phyloP scores from a whole-genome alignment of 2,113 vertebrate genomes.

The Laterallus jamaicensis region DNA sequence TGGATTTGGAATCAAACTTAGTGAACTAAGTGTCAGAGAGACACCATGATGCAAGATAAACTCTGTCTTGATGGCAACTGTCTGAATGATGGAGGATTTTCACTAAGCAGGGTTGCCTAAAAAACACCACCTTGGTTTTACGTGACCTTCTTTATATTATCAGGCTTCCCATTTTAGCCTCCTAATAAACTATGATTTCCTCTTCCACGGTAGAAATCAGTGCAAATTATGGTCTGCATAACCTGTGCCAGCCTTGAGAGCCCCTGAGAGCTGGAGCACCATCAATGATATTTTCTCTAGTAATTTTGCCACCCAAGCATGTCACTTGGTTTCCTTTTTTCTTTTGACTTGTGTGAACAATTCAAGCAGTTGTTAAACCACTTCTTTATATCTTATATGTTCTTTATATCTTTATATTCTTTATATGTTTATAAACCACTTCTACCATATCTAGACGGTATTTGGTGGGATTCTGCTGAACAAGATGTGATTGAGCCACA shows the following conservation, averaged over 20 bases:
- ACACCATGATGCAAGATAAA: not conserved
- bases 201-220: not conserved
- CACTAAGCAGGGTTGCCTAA: not conserved
- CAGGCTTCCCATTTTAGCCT: not conserved
- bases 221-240: too few relatives aligned
- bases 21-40: not conserved
- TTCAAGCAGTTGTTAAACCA: not conserved
- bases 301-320: not conserved
- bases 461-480: not conserved
- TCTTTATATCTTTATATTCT: too few relatives aligned
- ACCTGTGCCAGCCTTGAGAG: not conserved
- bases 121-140: not conserved
- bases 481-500: not conserved
- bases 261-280: not conserved
- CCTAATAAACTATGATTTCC: not conserved
- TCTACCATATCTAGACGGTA: not conserved
- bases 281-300: not conserved
- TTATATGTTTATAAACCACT: not conserved
- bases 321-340: not conserved
- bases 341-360: not conserved
- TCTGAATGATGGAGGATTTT: not conserved
- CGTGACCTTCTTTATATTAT: accelerated
- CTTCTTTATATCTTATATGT: not conserved
- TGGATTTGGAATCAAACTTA: not conserved
- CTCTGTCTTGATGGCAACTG: not conserved